Base-by-base conservation (phyloP, 2,888 invertebrate genomes). In the Lasius fuliginosus region DNA sequence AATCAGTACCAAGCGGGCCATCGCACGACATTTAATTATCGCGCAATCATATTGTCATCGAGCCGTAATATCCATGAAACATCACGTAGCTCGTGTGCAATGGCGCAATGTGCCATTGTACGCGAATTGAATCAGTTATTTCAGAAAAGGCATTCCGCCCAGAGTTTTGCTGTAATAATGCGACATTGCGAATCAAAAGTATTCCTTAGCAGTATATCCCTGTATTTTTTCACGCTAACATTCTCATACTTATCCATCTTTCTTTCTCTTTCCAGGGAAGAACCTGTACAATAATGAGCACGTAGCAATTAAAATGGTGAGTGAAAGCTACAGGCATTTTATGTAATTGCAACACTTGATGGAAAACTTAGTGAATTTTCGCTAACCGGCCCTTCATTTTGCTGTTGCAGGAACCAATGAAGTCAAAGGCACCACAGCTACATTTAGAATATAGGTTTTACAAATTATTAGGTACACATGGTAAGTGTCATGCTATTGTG, bases 231-330 rank as follows among this genome's bases (percentile, higher is more conserved):
- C 18, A 12, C n/a, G 1, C 53, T 40, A 30, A 30, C 27, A 42
- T 23, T 56, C 15, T 68, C 40, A 65, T 40, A 58, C 69, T 58
- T 58, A 68, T 56, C 40, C 30, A 79, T 82, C 77, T 88, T 92
- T 92, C 90, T 93, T 95, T 95, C 95, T 95, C 94, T 97, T 81
- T 97, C 76, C 97, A 98, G 99, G 99, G 93, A 99, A 99, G 97
- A 99, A 99, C 96, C 97, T 99, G 95, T 99, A 99, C 97, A 99
- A 99, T 97, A 99, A 99, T 97, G 99, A 99, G 96, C 99, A 99
- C 97, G 99, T 99, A 96, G 99, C 99, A 95, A 99, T 99, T 96
- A 99, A 99, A 97, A 97, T 99, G 98, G 97, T 97, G 94, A 96
- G 96, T 95, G 83, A 67, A 67, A 36, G 64, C 75, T 12, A 30